Evolutionary conservation across 1,140 invertebrate genomes (phyloP).

Genomic region (Pectinophora gossypiella): DNA sequence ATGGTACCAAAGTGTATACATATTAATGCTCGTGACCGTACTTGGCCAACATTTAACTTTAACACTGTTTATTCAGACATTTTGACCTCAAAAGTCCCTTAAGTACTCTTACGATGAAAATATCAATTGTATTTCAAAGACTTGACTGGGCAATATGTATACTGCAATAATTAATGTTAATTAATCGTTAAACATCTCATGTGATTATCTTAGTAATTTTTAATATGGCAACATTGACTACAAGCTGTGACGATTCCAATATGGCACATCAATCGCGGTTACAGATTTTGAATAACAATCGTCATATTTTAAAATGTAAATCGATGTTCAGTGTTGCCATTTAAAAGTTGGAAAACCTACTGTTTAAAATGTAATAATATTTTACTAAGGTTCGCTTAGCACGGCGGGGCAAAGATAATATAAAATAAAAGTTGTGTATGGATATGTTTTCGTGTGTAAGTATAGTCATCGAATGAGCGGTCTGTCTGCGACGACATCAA

Average conservation of each 20-base stretch:
- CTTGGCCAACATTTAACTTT: too few relatives aligned
- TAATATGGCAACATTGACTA: background rate
- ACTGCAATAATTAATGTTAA: background rate
- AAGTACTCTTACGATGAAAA: too few relatives aligned
- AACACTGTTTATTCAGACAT: too few relatives aligned
- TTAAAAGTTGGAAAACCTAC: background rate
- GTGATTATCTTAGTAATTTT: too few relatives aligned
- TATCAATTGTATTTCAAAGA: background rate
- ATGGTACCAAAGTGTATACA: too few relatives aligned
- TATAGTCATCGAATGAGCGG: slow-evolving; percentile 7
- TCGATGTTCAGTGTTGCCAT: slow-evolving; percentile 10
- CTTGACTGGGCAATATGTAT: background rate
- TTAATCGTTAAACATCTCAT: background rate
- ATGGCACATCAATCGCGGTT: too few relatives aligned
- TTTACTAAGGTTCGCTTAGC: slow-evolving; percentile 26
- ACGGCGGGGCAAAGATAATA: slow-evolving; percentile 34
- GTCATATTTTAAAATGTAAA: background rate
- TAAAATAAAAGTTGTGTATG: background rate
- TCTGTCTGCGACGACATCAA: background rate
- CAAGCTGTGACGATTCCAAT: too few relatives aligned
- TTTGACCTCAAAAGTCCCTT: too few relatives aligned
- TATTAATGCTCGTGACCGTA: too few relatives aligned
- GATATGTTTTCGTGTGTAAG: slow-evolving; percentile 16
- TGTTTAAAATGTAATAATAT: background rate
- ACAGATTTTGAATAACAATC: too few relatives aligned